Conservation (phyloP, 2,888 invertebrate genomes). For the Limnephilus rhombicus region DNA sequence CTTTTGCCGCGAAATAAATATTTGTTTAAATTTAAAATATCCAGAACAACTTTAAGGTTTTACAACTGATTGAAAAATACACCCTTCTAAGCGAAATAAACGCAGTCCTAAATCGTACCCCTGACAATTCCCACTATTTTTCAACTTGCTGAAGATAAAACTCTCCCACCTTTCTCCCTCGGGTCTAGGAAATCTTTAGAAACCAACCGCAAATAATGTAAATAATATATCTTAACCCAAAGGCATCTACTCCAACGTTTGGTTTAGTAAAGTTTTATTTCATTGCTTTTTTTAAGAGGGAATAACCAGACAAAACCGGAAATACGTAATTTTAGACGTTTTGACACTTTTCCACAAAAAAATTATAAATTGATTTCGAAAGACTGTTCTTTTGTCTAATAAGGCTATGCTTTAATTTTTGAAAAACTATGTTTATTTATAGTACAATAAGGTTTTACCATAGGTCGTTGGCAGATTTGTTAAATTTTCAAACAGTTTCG, state of each 20-base stretch:
- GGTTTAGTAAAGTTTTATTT: background rate
- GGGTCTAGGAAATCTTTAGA: background rate
- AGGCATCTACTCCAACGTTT: background rate
- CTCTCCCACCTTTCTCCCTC: background rate
- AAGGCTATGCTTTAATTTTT: too few relatives aligned
- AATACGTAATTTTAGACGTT: too few relatives aligned
- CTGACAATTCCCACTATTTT: background rate
- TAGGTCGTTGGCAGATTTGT: too few relatives aligned
- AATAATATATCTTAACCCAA: background rate
- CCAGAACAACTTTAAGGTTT: background rate
- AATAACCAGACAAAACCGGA: too few relatives aligned
- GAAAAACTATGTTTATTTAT: too few relatives aligned
- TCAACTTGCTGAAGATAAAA: background rate
- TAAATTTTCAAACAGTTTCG: too few relatives aligned
- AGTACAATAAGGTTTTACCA: too few relatives aligned
- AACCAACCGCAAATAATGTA: constrained; percentile 1
- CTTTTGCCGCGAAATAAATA: background rate
- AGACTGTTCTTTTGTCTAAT: too few relatives aligned
- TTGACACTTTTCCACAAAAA: too few relatives aligned
- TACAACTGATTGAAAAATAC: background rate
- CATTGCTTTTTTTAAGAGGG: background rate
- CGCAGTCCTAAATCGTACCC: background rate
- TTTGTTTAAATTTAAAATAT: background rate
- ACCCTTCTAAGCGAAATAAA: constrained; percentile 1
- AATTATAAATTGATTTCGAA: too few relatives aligned